Evolutionary conservation across 2,113 vertebrate species (phyloP).

Genomic region (Boulengeromyrus knoepffleri): DNA sequence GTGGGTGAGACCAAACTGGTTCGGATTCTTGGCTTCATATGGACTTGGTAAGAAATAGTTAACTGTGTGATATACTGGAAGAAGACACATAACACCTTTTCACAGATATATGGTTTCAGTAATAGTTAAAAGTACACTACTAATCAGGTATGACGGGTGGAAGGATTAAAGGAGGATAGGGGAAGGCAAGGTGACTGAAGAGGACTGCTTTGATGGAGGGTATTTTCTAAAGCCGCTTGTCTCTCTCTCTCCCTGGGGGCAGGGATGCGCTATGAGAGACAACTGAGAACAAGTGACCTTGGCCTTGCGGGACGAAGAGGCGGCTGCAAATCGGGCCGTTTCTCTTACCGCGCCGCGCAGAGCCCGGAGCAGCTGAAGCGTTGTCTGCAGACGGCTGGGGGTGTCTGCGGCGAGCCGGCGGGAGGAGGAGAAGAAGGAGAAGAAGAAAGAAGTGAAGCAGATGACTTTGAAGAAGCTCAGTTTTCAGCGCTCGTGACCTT

Average conservation of each 20-base stretch:
- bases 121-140: constrained; percentile 1
- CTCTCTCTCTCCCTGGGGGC: background rate
- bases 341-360: background rate
- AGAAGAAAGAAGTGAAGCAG: background rate
- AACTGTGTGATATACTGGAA: background rate
- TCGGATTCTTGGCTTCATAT: background rate
- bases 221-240: background rate
- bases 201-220: background rate
- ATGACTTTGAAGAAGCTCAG: background rate
- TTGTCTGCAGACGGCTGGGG: background rate
- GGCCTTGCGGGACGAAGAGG: background rate
- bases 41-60: background rate
- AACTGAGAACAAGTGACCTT: background rate
- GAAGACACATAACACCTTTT: background rate
- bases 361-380: background rate
- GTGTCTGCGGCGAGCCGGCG: background rate
- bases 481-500: background rate
- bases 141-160: background rate
- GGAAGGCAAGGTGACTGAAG: background rate
- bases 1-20: background rate
- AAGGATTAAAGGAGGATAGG: background rate
- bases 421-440: background rate
- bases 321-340: background rate
- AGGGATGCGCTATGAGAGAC: background rate
- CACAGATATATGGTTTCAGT: background rate